Percentiles rank a stretch among this genome's conserved stretches.
These are phyloP conservation scores for Sesamia inferens DNA, from an alignment of 2,888 invertebrate genomes.

Conservation along the genomic window DNA sequence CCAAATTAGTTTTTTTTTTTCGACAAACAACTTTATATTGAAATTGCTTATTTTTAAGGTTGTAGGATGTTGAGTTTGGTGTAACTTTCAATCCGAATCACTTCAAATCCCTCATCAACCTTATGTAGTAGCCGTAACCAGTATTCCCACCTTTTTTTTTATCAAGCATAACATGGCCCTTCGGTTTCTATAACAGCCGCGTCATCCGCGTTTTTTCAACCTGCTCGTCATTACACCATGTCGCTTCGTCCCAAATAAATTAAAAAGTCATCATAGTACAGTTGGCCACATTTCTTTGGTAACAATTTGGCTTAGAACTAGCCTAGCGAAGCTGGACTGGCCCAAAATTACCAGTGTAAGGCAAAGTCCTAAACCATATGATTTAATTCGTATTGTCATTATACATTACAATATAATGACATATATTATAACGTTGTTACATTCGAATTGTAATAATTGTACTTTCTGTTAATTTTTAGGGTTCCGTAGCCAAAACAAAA, in stretches of 20 bases:
- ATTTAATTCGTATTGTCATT: too few species aligned
- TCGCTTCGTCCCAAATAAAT: constrained; percentile 80
- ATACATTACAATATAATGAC: too few species aligned
- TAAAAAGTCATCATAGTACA: constrained; percentile 81
- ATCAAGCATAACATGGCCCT: constrained; percentile 24
- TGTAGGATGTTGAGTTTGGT: constrained; percentile 7
- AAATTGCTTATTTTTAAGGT: background rate
- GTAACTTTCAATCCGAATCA: constrained; percentile 12
- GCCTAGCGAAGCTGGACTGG: background rate
- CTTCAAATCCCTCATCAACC: constrained; percentile 10
- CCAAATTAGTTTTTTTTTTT: background rate
- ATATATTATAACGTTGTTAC: too few species aligned
- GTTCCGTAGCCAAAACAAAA: too few species aligned
- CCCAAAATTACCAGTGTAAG: background rate
- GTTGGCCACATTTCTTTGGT: background rate
- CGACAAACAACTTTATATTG: background rate
- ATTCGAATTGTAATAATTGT: too few species aligned
- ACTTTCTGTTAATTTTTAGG: too few species aligned
- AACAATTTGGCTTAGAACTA: background rate
- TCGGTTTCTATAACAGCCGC: constrained; percentile 64
- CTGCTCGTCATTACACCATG: constrained; percentile 72
- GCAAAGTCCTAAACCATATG: background rate
- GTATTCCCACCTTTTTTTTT: constrained; percentile 37
- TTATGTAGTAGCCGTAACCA: constrained; percentile 11
- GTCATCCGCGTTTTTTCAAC: constrained; percentile 72